Percentiles rank a stretch among this genome's conserved stretches.
Conservation (phyloP, 2,113 vertebrate species). For the Sylvilagus bachmani region DNA sequence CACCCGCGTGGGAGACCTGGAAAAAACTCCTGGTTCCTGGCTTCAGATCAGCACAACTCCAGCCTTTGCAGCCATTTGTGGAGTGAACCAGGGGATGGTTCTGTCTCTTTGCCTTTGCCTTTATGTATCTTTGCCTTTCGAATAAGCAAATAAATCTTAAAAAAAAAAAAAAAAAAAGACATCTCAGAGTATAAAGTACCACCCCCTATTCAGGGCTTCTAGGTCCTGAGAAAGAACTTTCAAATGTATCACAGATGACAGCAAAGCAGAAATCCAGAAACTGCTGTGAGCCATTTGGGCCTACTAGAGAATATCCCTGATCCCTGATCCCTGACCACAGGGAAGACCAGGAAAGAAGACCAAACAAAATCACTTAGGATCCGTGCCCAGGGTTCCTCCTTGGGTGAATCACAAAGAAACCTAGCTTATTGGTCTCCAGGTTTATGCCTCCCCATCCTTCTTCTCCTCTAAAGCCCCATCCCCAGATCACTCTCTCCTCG, state of each 20-base stretch:
- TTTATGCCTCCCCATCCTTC: constrained; percentile 42
- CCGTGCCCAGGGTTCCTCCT: background rate
- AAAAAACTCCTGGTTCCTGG: too few species aligned
- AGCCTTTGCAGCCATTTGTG: too few species aligned
- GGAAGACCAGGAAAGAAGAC: background rate
- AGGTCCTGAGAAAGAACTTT: constrained; percentile 29
- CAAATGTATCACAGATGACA: constrained; percentile 46
- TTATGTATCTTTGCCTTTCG: too few species aligned
- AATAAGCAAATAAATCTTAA: too few species aligned
- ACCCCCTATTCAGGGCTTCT: constrained; percentile 24
- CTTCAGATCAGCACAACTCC: too few species aligned
- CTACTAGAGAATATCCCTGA: constrained; percentile 21
- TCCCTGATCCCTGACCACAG: background rate
- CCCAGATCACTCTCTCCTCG: constrained; percentile 53
- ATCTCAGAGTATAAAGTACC: constrained; percentile 50
- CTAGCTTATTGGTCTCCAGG: constrained; percentile 54
- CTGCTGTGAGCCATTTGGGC: background rate
- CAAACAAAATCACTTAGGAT: background rate
- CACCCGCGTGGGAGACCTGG: too few species aligned
- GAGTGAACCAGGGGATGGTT: too few species aligned
- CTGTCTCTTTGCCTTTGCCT: too few species aligned
- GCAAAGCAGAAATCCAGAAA: constrained; percentile 15
- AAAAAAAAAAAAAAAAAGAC: background rate
- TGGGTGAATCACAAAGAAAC: constrained; percentile 61
- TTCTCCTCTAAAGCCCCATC: background rate